Conservation (phyloP, 2,113 vertebrate species). For the Trichechus manatus region DNA sequence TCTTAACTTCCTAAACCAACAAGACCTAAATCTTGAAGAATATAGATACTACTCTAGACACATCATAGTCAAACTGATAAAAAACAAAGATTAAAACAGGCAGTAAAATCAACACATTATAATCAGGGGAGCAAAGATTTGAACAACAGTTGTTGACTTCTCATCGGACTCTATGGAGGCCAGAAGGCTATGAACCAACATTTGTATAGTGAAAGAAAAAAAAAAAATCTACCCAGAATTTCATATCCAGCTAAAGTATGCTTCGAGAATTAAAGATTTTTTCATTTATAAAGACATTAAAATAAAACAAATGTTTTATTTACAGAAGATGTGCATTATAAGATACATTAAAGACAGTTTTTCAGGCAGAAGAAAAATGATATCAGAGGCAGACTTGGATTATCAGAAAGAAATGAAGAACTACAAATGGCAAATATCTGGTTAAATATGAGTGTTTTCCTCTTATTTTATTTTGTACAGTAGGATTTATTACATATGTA, state of each 20-base stretch:
- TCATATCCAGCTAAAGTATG: background rate
- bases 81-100: background rate
- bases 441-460: background rate
- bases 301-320: background rate
- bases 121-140: background rate
- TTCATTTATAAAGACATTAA: background rate
- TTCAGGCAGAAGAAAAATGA: background rate
- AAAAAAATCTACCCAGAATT: background rate
- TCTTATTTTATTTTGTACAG: background rate
- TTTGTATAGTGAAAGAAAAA: background rate
- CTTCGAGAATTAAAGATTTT: conserved; percentile 40
- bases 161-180: background rate
- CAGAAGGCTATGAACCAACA: background rate
- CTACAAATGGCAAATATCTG: background rate
- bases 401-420: background rate
- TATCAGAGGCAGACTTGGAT: background rate
- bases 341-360: conserved; percentile 3
- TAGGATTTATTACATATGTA: background rate
- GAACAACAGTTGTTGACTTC: background rate
- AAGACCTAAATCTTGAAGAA: background rate
- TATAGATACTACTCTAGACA: background rate
- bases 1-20: background rate
- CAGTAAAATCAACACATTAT: background rate
- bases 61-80: background rate
- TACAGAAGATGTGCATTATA: background rate